These are phyloP conservation scores for Bombylius discolor DNA, from an alignment of 2,888 invertebrate genomes.

Conservation along the genomic window DNA sequence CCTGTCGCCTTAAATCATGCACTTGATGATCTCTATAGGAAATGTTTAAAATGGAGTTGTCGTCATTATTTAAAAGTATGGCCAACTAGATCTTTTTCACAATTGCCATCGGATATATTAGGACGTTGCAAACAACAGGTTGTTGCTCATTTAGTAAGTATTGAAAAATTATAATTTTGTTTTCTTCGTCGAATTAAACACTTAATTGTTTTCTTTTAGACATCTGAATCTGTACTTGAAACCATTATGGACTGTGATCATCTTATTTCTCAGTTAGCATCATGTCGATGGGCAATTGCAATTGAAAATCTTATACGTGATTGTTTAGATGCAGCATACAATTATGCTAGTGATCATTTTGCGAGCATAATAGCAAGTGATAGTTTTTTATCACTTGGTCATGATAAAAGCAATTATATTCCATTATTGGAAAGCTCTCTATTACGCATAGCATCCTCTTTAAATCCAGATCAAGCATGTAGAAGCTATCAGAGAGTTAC, in stretches of 20 bases:
- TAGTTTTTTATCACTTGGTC: conserved; percentile 51
- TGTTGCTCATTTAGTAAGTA: conserved; percentile 56
- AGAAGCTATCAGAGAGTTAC: conserved; percentile 49
- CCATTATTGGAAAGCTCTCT: conserved; percentile 67
- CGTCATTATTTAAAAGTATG: conserved; percentile 77
- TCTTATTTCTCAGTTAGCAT: conserved; percentile 59
- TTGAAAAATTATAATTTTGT: neutral
- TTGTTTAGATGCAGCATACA: conserved; percentile 66
- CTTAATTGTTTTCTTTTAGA: conserved; percentile 33
- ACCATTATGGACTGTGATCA: conserved; percentile 75
- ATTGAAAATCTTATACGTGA: conserved; percentile 60
- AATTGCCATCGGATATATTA: conserved; percentile 65
- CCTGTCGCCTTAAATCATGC: conserved; percentile 75
- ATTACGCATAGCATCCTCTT: conserved; percentile 59
- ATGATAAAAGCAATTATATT: conserved; percentile 60
- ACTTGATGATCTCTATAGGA: conserved; percentile 73
- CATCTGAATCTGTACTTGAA: conserved; percentile 67
- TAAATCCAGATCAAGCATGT: conserved; percentile 73
- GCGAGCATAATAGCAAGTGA: conserved; percentile 57
- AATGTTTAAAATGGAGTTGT: conserved; percentile 77
- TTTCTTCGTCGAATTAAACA: neutral
- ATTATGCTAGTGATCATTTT: conserved; percentile 66
- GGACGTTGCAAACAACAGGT: conserved; percentile 76
- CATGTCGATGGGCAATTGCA: conserved; percentile 67
- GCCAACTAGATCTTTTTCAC: conserved; percentile 82